These are phyloP conservation scores for Dinothrombium tinctorium DNA, from an alignment of 1,140 invertebrate genomes.

Conservation along the genomic window DNA sequence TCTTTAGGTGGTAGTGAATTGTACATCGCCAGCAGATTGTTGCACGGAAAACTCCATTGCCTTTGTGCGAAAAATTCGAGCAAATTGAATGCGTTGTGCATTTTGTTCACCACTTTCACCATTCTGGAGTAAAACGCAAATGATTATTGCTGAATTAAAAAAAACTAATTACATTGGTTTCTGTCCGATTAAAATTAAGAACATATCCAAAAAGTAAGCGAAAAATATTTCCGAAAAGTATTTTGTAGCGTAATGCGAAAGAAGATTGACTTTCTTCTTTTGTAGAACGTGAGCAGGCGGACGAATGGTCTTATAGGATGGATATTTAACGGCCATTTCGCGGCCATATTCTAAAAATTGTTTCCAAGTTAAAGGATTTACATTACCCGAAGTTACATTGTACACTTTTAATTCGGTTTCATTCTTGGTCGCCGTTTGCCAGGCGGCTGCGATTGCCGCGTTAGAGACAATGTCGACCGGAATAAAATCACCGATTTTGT, in stretches of 20 bases:
- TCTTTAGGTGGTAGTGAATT: not conserved
- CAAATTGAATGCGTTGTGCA: constrained; percentile 25
- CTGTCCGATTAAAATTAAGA: not conserved
- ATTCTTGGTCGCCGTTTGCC: constrained; percentile 25
- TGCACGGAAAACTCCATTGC: constrained; percentile 52
- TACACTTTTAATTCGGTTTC: constrained; percentile 25
- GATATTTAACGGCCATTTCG: not conserved
- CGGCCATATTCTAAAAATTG: not conserved
- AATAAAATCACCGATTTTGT: not conserved
- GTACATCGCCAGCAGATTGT: constrained; percentile 36
- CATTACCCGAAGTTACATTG: constrained; percentile 1
- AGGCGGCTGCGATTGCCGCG: not conserved
- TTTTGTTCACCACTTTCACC: constrained; percentile 4
- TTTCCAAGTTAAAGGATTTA: constrained; percentile 24
- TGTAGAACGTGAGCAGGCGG: not conserved
- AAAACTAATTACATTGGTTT: not conserved
- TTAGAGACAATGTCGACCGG: constrained; percentile 1
- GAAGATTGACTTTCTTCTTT: not conserved
- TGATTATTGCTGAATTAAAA: not conserved
- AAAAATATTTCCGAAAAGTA: not conserved
- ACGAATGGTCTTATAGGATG: not conserved
- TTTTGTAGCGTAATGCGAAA: not conserved
- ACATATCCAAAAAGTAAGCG: constrained; percentile 2
- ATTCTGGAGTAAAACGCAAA: not conserved
- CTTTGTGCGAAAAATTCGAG: constrained; percentile 48